Percentiles rank a stretch among this genome's conserved stretches.
Conservation (phyloP, 1,140 invertebrate species). For the Procambarus virginalis region DNA sequence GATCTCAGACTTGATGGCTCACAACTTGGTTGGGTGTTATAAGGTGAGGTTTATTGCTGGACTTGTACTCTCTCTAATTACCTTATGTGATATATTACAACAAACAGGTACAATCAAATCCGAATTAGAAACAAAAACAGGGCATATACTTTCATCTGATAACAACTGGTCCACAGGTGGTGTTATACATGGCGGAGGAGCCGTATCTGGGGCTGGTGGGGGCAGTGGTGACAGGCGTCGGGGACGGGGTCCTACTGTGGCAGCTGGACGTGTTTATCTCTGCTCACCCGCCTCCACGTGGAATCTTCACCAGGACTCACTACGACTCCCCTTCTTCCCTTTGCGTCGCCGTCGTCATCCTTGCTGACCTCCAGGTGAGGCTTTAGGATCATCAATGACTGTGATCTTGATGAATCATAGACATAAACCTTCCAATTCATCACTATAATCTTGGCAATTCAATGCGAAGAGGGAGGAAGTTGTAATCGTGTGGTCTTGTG, state of each 20-base stretch:
- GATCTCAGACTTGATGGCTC: not conserved
- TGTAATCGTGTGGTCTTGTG: too few relatives aligned
- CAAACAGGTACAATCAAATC: too few relatives aligned
- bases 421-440: not conserved
- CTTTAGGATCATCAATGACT: too few relatives aligned
- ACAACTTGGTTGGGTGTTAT: not conserved
- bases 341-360: constrained; percentile 9
- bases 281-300: not conserved
- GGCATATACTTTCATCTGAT: too few relatives aligned
- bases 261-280: not conserved
- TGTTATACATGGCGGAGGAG: not conserved
- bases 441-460: not conserved
- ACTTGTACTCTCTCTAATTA: too few relatives aligned
- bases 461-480: not conserved
- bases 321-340: not conserved
- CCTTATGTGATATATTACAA: too few relatives aligned
- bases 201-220: not conserved
- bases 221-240: not conserved
- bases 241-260: not conserved
- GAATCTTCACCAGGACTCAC: not conserved
- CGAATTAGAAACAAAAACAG: too few relatives aligned
- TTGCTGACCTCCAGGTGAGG: constrained; percentile 28
- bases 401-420: not conserved
- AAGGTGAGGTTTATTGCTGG: not conserved
- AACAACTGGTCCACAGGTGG: not conserved